Conservation (phyloP, 2,113 vertebrate species). For the Barbus barbus region DNA sequence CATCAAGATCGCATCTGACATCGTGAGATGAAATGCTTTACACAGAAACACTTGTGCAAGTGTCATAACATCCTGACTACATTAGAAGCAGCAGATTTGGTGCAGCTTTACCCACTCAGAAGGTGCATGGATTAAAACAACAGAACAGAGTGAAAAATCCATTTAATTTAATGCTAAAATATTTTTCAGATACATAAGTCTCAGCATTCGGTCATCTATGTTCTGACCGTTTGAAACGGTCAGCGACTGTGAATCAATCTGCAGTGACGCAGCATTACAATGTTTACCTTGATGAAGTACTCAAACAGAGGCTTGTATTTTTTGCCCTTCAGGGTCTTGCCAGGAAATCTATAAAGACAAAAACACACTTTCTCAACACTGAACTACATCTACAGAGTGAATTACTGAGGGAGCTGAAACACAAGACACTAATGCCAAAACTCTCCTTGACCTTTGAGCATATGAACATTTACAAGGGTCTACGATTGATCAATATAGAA, state of each 20-base stretch:
- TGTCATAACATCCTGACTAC: background rate
- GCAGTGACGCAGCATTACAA: background rate
- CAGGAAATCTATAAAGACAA: slow-evolving; percentile 83
- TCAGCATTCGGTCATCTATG: background rate
- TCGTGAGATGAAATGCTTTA: background rate
- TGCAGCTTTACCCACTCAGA: no score
- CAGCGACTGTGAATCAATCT: background rate
- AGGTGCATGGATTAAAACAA: no score
- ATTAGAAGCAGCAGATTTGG: background rate
- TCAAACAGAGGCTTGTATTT: slow-evolving; percentile 91
- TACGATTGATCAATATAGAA: background rate
- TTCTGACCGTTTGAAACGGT: background rate
- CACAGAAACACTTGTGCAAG: background rate
- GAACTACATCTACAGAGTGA: background rate
- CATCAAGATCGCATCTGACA: background rate
- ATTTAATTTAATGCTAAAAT: background rate
- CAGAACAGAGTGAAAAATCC: no score
- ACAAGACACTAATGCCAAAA: background rate
- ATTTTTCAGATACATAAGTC: background rate
- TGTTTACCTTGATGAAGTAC: slow-evolving; percentile 90
- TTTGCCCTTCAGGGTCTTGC: slow-evolving; percentile 87
- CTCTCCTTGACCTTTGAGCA: background rate
- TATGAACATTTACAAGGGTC: background rate
- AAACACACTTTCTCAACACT: background rate
- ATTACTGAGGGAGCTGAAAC: background rate